phyloP scores from a whole-genome alignment of 2,888 invertebrate species.

The Ochropacha duplaris region DNA sequence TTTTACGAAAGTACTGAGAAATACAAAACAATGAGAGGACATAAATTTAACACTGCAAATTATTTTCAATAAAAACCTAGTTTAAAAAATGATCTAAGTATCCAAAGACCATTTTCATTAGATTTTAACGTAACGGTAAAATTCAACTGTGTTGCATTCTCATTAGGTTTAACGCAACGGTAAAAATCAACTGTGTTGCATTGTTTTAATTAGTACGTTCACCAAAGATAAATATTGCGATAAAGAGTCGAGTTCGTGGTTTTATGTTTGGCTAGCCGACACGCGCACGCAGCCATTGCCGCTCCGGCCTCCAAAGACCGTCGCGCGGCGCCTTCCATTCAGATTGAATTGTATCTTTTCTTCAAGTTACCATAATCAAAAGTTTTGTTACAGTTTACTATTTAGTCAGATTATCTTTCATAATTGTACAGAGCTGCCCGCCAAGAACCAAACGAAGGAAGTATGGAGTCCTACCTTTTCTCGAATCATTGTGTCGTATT shows the following conservation, averaged over 20 bases:
- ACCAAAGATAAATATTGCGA: slow-evolving; percentile 3
- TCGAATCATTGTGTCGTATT: no score
- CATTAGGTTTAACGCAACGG: slow-evolving; percentile 21
- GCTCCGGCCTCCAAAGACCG: no score
- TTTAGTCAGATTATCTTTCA: background rate
- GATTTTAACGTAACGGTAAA: slow-evolving; percentile 24
- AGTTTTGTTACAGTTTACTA: background rate
- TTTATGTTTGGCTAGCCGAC: background rate
- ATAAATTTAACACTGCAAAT: background rate
- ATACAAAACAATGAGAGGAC: background rate
- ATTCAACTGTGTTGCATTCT: slow-evolving; percentile 14
- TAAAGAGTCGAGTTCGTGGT: background rate
- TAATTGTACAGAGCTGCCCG: no score
- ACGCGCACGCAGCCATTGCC: background rate
- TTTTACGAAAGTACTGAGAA: background rate
- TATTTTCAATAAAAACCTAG: background rate
- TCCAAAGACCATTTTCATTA: slow-evolving; percentile 6
- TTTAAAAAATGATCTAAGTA: background rate
- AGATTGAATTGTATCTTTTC: no score
- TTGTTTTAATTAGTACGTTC: slow-evolving; percentile 25
- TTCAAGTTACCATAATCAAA: no score
- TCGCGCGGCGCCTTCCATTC: no score
- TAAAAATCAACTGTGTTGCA: slow-evolving; percentile 21
- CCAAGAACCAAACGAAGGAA: no score
- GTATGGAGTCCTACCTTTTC: no score